Conservation (phyloP, 2,797 vertebrate species). For the Huso huso region DNA sequence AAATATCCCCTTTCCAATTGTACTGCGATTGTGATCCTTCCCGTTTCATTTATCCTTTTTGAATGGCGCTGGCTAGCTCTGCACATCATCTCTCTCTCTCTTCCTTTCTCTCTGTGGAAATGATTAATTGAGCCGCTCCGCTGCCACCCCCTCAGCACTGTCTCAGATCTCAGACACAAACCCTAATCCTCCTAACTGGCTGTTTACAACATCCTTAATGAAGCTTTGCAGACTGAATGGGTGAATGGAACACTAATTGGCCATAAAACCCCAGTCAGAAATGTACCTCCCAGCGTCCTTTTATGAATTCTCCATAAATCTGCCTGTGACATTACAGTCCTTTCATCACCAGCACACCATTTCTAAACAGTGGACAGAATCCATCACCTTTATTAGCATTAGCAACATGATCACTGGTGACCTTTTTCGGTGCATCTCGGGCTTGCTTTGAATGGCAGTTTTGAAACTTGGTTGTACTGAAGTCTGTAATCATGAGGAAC, state of each 20-base stretch:
- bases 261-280: neutral
- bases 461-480: no score
- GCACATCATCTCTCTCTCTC: neutral
- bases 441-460: no score
- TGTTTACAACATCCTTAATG: slow-evolving; percentile 1
- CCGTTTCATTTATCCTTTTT: neutral
- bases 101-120: neutral
- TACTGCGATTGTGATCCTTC: neutral
- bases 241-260: neutral
- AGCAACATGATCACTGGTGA: no score
- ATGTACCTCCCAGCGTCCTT: neutral
- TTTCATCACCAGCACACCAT: no score
- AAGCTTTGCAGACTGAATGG: slow-evolving; percentile 1
- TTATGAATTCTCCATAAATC: no score
- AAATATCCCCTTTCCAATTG: slow-evolving; percentile 20
- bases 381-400: no score
- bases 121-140: slow-evolving; percentile 16
- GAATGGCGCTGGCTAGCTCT: neutral
- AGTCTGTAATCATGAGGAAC: no score
- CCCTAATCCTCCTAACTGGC: slow-evolving; percentile 45
- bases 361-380: no score
- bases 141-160: slow-evolving; percentile 32
- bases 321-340: no score
- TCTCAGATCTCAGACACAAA: slow-evolving; percentile 28
- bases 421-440: no score